phyloP scores from a whole-genome alignment of 2,888 invertebrate species.

The Meghimatium bilineatum region DNA sequence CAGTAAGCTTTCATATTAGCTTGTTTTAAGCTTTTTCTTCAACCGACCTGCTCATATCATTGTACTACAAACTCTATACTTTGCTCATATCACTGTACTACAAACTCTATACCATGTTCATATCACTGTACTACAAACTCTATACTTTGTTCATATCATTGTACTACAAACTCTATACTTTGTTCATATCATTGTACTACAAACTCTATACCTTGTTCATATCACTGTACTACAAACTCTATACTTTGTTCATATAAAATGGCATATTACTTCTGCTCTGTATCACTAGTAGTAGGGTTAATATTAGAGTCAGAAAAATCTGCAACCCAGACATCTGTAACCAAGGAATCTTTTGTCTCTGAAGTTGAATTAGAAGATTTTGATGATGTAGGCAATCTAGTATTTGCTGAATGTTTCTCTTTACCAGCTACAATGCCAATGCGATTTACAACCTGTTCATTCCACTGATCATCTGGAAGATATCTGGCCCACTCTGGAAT shows the following conservation, averaged over 20 bases:
- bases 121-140: too few species aligned
- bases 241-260: background rate
- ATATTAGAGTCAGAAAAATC: constrained; percentile 34
- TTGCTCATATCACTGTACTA: too few species aligned
- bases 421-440: constrained; percentile 17
- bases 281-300: background rate
- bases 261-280: background rate
- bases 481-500: constrained; percentile 72
- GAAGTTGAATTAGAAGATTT: background rate
- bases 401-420: background rate
- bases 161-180: too few species aligned
- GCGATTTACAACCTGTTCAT: constrained; percentile 56
- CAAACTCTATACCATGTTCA: too few species aligned
- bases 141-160: too few species aligned
- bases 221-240: too few species aligned
- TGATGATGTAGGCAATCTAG: background rate
- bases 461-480: constrained; percentile 72
- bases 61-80: too few species aligned
- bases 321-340: constrained; percentile 41
- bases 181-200: too few species aligned
- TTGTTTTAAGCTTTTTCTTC: too few species aligned
- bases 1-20: too few species aligned
- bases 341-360: background rate
- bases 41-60: too few species aligned
- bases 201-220: too few species aligned